Conservation (phyloP, 2,888 invertebrate genomes). For the Lysandra coridon region DNA sequence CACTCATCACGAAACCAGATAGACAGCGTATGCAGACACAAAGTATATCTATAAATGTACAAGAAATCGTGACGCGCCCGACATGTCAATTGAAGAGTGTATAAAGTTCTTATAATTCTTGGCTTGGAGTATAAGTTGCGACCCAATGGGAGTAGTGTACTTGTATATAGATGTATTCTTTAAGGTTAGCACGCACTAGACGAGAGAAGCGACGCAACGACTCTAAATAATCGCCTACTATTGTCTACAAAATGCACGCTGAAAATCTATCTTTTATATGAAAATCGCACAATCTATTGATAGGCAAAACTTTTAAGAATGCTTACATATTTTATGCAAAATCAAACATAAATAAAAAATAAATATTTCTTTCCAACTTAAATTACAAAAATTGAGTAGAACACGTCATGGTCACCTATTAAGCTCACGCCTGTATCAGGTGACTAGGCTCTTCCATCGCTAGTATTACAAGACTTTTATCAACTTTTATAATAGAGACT, state of each 20-base stretch:
- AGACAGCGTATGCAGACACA: slow-evolving; percentile 41
- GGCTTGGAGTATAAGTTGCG: slow-evolving; percentile 30
- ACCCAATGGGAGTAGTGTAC: slow-evolving; percentile 24
- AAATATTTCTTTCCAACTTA: too few species aligned
- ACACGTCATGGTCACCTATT: too few species aligned
- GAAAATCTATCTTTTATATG: too few species aligned
- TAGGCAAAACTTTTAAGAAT: too few species aligned
- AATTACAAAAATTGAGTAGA: too few species aligned
- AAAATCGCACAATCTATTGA: too few species aligned
- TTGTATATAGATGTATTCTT: slow-evolving; percentile 34
- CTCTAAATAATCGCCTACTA: not conserved
- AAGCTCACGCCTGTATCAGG: too few species aligned
- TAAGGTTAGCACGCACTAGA: slow-evolving; percentile 10
- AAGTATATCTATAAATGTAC: slow-evolving; percentile 68
- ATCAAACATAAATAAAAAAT: too few species aligned
- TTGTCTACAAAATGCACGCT: not conserved
- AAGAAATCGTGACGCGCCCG: slow-evolving; percentile 72
- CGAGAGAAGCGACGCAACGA: not conserved
- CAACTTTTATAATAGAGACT: too few species aligned
- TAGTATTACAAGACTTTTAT: too few species aligned
- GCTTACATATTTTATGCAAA: too few species aligned
- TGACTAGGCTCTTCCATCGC: too few species aligned
- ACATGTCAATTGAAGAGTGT: slow-evolving; percentile 77
- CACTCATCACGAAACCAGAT: slow-evolving; percentile 39
- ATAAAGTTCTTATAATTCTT: slow-evolving; percentile 54